Evolutionary conservation across 2,113 vertebrate species (phyloP).

Genomic region (Columba janthina): DNA sequence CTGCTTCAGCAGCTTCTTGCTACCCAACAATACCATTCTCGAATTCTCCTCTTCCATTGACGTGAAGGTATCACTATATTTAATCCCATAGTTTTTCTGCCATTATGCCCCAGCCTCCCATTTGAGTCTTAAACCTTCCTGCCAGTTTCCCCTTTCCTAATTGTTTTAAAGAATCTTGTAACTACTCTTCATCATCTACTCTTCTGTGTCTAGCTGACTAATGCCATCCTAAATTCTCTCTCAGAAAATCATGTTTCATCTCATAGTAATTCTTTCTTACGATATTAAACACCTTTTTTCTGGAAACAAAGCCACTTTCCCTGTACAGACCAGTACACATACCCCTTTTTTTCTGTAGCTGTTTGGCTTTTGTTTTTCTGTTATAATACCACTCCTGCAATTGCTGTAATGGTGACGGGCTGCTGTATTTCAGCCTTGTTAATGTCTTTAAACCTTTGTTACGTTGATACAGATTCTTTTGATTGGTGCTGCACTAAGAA

Average conservation of each 20-base stretch:
- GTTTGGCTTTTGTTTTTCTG: neutral
- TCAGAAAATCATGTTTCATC: neutral
- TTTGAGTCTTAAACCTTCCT: neutral
- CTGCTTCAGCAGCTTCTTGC: neutral
- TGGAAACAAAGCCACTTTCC: neutral
- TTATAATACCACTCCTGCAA: neutral
- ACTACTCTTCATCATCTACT: neutral
- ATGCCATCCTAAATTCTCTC: neutral
- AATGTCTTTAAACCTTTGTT: neutral
- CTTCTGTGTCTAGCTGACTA: neutral
- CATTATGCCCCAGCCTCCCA: neutral
- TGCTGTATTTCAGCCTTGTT: neutral
- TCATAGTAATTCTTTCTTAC: neutral
- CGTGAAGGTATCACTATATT: neutral
- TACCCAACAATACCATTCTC: neutral
- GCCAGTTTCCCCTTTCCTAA: neutral
- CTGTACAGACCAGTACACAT: neutral
- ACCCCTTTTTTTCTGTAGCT: neutral
- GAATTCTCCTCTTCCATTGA: neutral
- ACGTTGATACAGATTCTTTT: neutral
- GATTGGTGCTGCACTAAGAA: neutral
- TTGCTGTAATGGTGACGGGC: neutral
- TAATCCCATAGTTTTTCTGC: neutral
- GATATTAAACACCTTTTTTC: neutral
- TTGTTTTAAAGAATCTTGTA: neutral